phyloP scores from a whole-genome alignment of 2,888 invertebrate species.

The Cephus nigrinus region DNA sequence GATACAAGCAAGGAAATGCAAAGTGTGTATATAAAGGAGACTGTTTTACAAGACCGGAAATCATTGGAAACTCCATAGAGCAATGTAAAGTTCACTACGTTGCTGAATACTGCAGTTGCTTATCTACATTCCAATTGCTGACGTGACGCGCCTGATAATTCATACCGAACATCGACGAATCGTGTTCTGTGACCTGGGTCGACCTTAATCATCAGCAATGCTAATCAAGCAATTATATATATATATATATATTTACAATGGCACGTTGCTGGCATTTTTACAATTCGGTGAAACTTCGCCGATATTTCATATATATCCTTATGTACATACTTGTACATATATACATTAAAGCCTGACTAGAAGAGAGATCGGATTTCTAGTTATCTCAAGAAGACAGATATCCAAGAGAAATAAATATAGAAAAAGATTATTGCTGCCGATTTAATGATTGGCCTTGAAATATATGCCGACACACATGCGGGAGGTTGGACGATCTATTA shows the following conservation, averaged over 20 bases:
- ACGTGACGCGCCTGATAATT: neutral
- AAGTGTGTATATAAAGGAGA: neutral
- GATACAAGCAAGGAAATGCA: neutral
- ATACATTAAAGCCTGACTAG: neutral
- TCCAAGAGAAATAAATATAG: neutral
- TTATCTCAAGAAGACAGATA: neutral
- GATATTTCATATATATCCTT: neutral
- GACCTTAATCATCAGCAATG: neutral
- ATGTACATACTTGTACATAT: neutral
- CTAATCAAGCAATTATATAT: neutral
- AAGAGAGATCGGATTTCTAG: slow-evolving; percentile 47
- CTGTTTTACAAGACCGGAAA: neutral
- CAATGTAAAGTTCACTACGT: neutral
- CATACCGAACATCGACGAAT: neutral
- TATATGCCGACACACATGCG: neutral
- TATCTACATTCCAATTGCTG: neutral
- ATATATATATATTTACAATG: neutral
- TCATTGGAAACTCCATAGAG: neutral
- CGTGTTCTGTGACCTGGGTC: neutral
- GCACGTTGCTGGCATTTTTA: neutral
- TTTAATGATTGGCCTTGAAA: neutral
- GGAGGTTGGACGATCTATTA: neutral
- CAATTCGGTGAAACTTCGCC: neutral
- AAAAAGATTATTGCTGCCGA: neutral
- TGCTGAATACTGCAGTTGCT: neutral